Base-by-base conservation (phyloP, 1,140 invertebrate genomes). In the Drosophila nasuta region DNA sequence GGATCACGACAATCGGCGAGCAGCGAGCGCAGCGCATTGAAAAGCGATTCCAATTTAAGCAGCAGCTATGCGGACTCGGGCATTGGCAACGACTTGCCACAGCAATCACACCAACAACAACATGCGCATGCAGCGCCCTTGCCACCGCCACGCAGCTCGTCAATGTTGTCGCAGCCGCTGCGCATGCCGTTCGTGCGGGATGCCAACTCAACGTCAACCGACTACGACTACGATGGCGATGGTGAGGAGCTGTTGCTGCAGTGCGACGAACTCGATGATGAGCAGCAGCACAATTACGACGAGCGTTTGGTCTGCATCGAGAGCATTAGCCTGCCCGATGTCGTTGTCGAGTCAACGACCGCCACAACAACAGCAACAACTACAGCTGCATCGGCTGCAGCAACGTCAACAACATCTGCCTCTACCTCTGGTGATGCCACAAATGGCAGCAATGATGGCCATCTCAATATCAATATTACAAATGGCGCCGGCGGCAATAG, bases 301-400 rank as follows among this genome's bases (percentile, higher is more conserved):
- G 91, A 92, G 68, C 88, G 88, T 52, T 71, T 92, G 71, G 91
- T 92, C 35, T 91, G 91, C 77, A 92, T 92, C 54, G 91, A 92
- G 85, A 92, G 91, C 79, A 92, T 92, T 77, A 92, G 91, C 65
- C 79, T 92, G 83, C 91, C 91, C 68, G 91, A 92, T 75, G 91
- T 92, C 60, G 91, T 92, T 15, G 91, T 92, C 13, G 91, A 92
- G 90, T 92, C 91, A 83, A 92, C 91, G 75, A 82, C 90, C 77
- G 72, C 65, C 30, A 54, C 56, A 25, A 56, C 75, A 58, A 43
- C 80, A 56, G 15, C 65, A 45, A 11, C 71, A 59, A 33, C 57
- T 25, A 8, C 65, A 11, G 1, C 57, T 28, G 60, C 70, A 63
- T 25, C 51, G n/a, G n/a, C 54, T 46, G 8, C 46, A 25, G 30